Conservation (phyloP, 2,113 vertebrate genomes). For the Entomyzon cyanotis region DNA sequence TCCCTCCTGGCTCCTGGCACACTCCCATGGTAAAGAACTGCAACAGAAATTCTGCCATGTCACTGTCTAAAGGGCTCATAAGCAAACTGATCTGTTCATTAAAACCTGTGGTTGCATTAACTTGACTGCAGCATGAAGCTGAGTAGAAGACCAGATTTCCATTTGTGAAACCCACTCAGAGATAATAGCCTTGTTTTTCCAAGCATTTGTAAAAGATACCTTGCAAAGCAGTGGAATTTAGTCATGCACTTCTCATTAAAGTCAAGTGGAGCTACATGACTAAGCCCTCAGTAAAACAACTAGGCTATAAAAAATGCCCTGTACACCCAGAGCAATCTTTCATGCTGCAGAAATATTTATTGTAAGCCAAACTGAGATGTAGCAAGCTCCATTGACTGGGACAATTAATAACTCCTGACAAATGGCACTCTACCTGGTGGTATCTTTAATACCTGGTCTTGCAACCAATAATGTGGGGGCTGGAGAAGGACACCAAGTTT, state of each 20-base stretch:
- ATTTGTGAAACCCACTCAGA: slow-evolving; percentile 22
- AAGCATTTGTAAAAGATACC: slow-evolving; percentile 26
- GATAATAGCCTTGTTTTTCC: slow-evolving; percentile 49
- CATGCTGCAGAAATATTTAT: neutral
- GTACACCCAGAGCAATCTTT: neutral
- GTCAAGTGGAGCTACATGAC: slow-evolving; percentile 58
- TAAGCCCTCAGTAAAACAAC: slow-evolving; percentile 60
- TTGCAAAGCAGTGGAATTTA: slow-evolving; percentile 3
- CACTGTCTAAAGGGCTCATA: neutral
- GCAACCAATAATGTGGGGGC: neutral
- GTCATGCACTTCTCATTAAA: neutral
- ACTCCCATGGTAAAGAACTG: neutral
- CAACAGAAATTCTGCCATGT: neutral
- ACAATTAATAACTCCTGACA: neutral
- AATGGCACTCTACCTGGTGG: neutral
- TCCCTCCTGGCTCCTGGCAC: neutral
- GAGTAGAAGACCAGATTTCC: neutral
- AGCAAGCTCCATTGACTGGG: neutral
- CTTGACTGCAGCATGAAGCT: accelerated
- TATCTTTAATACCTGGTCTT: neutral
- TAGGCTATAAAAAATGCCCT: neutral
- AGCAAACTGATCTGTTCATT: neutral
- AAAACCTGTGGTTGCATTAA: slow-evolving; percentile 16
- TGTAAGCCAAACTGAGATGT: neutral
- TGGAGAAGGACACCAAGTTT: neutral